Evolutionary conservation across 1,140 invertebrate species (phyloP), one percentile per base, ranked within the genome.

Genomic region (Teleogryllus occipitalis): DNA sequence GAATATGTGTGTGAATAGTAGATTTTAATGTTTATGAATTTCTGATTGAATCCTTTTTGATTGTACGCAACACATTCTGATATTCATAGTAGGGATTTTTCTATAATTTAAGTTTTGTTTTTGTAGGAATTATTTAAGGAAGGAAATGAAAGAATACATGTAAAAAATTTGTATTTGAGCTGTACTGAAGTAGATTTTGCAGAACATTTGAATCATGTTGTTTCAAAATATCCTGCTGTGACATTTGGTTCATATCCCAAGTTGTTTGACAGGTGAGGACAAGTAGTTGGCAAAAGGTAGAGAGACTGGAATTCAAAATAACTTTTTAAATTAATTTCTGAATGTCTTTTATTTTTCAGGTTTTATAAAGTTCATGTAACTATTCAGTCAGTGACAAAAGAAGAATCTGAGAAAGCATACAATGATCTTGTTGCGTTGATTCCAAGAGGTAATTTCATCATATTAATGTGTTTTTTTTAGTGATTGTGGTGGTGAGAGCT

Each of bases 211-310:
- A 81, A 79, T 77, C 47, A 46, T 74, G 48, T 81, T 39, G 80
- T 81, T 54, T 49, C 27, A 27, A 47, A 81, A 75, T 80, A 76
- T 80, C 80, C 78, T 49, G 12, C 18, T n/a, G 80, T 81, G 39
- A 79, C 78, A 47, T 22, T 81, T 81, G 80, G 80, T 27, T 81
- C 80, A n/a, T 81, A 81, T 49, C 80, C 80, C n/a, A 48, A 78
- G 47, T 27, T 78, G 15, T 78, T 78, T n/a, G 14, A 78, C 49
- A 80, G 80, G 80, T 81, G 18, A 65, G 18, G 54, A 14, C 3
- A 65, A 14, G 10, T 65, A 14, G 10, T 65, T 65, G 2, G 2
- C 10, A 65, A 7, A 65, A 65, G 10, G 7, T 18, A 14, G 54
- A 65, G 10, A 65, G 10, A 65, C 54, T 14, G 18, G 54, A 3